Percentiles rank a stretch among this genome's conserved stretches.
Conservation (phyloP, 1,140 invertebrate species). For the Steinernema khuongi region DNA sequence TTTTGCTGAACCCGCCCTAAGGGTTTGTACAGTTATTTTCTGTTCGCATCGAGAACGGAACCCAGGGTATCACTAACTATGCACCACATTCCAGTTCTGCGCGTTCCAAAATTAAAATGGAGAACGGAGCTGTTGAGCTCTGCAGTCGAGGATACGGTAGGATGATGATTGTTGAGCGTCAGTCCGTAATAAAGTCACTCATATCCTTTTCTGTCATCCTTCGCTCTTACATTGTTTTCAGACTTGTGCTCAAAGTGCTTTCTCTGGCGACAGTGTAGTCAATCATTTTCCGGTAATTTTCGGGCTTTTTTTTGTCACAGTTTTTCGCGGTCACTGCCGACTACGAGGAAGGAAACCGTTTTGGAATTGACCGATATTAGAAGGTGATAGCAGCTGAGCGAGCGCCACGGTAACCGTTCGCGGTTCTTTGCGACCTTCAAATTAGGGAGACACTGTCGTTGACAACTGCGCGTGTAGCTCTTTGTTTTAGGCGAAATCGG, state of each 20-base stretch:
- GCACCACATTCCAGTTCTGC: not conserved
- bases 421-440: not conserved
- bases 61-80: not conserved
- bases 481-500: not conserved
- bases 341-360: not conserved
- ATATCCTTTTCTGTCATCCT: too few species aligned
- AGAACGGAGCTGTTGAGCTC: too few species aligned
- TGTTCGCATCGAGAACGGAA: not conserved
- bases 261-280: too few species aligned
- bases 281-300: not conserved
- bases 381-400: not conserved
- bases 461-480: not conserved
- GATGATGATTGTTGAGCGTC: too few species aligned
- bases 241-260: too few species aligned
- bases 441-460: not conserved
- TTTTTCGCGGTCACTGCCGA: not conserved
- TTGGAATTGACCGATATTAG: not conserved
- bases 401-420: not conserved
- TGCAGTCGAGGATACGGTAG: too few species aligned
- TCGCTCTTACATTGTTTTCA: too few species aligned
- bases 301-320: not conserved
- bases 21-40: conserved; percentile 4
- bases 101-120: too few species aligned
- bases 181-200: too few species aligned
- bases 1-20: not conserved